Percentiles rank a stretch among this genome's conserved stretches.
Evolutionary conservation across 2,888 invertebrate species (phyloP).

Genomic region (Hypomecis punctinalis): DNA sequence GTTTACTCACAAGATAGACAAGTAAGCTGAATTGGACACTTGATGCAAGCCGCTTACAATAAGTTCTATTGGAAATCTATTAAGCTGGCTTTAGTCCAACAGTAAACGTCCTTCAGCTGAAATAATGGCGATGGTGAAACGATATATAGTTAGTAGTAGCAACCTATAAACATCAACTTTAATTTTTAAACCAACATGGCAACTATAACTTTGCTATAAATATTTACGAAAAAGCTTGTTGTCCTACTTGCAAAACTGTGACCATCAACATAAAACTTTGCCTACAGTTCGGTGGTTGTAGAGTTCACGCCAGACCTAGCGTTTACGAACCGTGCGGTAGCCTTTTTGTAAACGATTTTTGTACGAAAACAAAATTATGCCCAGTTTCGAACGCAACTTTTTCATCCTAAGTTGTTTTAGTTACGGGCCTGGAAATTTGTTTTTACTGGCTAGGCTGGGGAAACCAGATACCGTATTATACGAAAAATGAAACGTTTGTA

Average conservation of each 20-base stretch:
- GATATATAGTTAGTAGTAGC: no score
- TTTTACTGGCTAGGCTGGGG: not conserved
- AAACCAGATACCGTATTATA: not conserved
- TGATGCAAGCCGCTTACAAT: no score
- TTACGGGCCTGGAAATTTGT: slow-evolving; percentile 10
- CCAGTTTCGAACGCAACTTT: slow-evolving; percentile 7
- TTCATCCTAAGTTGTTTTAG: slow-evolving; percentile 22
- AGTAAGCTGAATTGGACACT: no score
- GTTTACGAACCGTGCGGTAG: slow-evolving; percentile 49
- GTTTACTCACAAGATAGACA: no score
- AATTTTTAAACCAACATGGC: no score
- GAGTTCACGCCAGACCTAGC: slow-evolving; percentile 41
- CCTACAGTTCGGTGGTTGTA: slow-evolving; percentile 17
- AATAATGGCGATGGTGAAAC: no score
- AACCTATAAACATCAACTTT: no score
- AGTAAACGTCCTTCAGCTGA: no score
- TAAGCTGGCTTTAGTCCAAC: no score
- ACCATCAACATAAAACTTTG: slow-evolving; percentile 7
- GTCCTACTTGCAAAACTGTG: slow-evolving; percentile 5
- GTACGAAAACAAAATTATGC: slow-evolving; percentile 19
- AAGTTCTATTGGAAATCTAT: no score
- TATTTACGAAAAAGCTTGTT: no score
- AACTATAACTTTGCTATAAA: no score
- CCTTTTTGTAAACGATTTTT: slow-evolving; percentile 32
- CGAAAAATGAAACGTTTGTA: not conserved